These are phyloP conservation scores for Oryzias woworae DNA, from an alignment of 2,113 vertebrate genomes.

Conservation along the genomic window DNA sequence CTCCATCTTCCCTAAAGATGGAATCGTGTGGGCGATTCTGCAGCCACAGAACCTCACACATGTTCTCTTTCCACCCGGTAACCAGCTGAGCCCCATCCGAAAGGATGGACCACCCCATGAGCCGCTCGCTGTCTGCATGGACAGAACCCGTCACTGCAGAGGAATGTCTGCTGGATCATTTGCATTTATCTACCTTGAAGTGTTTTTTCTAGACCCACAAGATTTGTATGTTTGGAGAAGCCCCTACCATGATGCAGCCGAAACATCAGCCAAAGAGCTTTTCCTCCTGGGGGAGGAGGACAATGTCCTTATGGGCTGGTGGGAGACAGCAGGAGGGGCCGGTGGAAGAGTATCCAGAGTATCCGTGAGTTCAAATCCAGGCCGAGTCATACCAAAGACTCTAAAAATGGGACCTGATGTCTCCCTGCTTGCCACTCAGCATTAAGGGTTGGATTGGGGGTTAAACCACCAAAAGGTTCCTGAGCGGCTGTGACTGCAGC, in stretches of 20 bases:
- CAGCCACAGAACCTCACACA: slow-evolving; percentile 7
- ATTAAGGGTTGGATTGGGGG: too few species aligned
- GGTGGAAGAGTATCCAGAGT: too few species aligned
- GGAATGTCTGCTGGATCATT: slow-evolving; percentile 69
- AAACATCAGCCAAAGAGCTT: slow-evolving; percentile 49
- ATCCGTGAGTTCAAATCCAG: too few species aligned
- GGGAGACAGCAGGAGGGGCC: too few species aligned
- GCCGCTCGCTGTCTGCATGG: slow-evolving; percentile 47
- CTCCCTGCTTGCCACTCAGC: too few species aligned
- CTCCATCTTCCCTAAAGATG: too few species aligned
- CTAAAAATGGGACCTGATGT: too few species aligned
- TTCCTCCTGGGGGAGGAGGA: slow-evolving; percentile 11
- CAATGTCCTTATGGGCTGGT: too few species aligned
- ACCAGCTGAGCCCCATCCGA: slow-evolving; percentile 14
- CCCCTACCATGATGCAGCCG: slow-evolving; percentile 34
- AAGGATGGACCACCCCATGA: slow-evolving; percentile 56
- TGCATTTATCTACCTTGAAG: slow-evolving; percentile 69
- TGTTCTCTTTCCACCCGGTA: slow-evolving; percentile 1
- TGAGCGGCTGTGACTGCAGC: too few species aligned
- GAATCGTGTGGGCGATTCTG: too few species aligned
- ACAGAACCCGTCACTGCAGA: slow-evolving; percentile 62
- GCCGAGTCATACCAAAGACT: too few species aligned
- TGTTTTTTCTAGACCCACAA: slow-evolving; percentile 31
- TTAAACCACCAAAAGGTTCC: too few species aligned
- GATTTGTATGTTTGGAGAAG: slow-evolving; percentile 50